Conservation (phyloP, 2,113 vertebrate species). For the Podiceps cristatus region DNA sequence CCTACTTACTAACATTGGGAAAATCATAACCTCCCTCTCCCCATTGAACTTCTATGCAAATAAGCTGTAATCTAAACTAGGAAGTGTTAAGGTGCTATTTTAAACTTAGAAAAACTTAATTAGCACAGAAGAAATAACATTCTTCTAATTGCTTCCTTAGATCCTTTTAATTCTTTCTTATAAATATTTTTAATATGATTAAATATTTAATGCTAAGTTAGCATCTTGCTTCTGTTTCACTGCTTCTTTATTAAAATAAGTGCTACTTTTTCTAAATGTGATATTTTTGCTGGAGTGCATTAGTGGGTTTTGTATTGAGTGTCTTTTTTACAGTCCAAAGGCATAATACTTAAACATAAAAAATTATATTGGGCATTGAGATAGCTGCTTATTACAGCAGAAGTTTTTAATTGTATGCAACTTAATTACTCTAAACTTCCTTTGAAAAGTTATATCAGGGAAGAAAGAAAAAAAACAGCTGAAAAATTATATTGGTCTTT, state of each 20-base stretch:
- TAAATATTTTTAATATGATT: not conserved
- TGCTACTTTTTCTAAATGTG: accelerated
- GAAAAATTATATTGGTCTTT: not conserved
- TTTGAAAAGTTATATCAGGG: not conserved
- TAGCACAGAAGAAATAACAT: not conserved
- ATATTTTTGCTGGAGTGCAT: not conserved
- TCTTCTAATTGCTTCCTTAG: not conserved
- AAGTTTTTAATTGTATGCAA: not conserved
- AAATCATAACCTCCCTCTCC: not conserved
- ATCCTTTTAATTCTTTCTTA: not conserved
- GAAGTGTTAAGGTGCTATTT: not conserved
- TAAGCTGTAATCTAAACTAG: not conserved
- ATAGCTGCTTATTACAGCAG: not conserved
- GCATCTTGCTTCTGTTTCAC: not conserved
- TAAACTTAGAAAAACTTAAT: not conserved
- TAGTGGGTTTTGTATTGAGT: not conserved
- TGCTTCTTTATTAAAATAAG: not conserved
- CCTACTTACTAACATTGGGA: not conserved
- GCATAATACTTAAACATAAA: not conserved
- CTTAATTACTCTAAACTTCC: not conserved
- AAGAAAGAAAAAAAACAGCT: not conserved
- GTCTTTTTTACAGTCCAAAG: not conserved
- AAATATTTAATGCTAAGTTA: not conserved
- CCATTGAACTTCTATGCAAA: not conserved
- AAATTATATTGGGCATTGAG: not conserved